Percentiles rank a stretch among this genome's conserved stretches.
Conservation (phyloP, 2,888 invertebrate species). For the Drosophila mimetica region DNA sequence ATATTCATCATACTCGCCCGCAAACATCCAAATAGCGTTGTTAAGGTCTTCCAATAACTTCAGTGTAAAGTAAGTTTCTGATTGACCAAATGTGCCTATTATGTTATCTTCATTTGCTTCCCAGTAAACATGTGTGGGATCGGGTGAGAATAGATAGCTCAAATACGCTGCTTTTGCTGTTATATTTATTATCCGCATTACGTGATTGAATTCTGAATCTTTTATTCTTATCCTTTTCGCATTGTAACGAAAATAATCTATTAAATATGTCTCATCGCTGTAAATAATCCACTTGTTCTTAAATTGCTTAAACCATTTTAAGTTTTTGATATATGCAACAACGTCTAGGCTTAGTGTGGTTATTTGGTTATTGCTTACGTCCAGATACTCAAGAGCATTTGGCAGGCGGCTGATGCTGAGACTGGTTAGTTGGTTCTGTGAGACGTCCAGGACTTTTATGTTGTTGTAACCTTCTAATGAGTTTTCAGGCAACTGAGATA, state of each 20-base stretch:
- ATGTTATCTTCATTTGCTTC: conserved; percentile 3
- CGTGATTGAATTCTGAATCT: background rate
- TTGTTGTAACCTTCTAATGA: conserved; percentile 6
- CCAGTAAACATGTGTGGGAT: background rate
- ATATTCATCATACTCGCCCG: background rate
- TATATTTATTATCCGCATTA: background rate
- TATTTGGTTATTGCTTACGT: conserved; percentile 6
- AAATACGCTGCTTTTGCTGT: background rate
- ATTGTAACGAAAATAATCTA: background rate
- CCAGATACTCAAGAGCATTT: background rate
- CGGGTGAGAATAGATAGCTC: background rate
- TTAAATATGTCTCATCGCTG: background rate
- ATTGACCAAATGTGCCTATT: background rate
- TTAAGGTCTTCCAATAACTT: background rate
- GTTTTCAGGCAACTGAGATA: background rate
- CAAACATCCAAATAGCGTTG: background rate
- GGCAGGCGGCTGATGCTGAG: conserved; percentile 1
- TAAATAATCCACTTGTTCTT: conserved; percentile 13
- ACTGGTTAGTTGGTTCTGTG: conserved; percentile 6
- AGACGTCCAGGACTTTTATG: background rate
- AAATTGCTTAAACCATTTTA: background rate
- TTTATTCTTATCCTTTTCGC: background rate
- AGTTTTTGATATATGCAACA: background rate
- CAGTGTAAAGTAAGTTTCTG: too few relatives aligned
- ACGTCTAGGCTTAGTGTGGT: background rate